Evolutionary conservation across 2,888 invertebrate genomes (phyloP).

Genomic region (Erebia epiphron): DNA sequence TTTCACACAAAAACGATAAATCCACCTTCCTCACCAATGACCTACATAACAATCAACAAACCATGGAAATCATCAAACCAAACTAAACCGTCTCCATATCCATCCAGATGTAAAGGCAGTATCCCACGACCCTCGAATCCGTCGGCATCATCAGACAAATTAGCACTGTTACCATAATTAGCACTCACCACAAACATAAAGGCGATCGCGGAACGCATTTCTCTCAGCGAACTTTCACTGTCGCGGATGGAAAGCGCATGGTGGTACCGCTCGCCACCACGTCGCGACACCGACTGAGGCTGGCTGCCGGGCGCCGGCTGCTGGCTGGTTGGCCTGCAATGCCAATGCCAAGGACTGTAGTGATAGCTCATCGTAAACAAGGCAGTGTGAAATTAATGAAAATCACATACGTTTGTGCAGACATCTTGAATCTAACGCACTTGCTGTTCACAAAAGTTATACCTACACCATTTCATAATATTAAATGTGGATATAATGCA

Average conservation of each 20-base stretch:
- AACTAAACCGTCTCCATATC: slow-evolving; percentile 24
- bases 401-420: not conserved
- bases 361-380: slow-evolving; percentile 3
- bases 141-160: slow-evolving; percentile 35
- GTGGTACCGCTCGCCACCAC: slow-evolving; percentile 64
- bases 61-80: not conserved
- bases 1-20: not conserved
- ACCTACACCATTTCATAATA: too few species aligned
- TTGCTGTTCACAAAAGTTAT: too few species aligned
- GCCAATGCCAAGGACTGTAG: slow-evolving; percentile 68
- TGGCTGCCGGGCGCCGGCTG: slow-evolving; percentile 23
- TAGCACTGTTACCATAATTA: slow-evolving; percentile 56
- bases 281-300: slow-evolving; percentile 63
- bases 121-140: slow-evolving; percentile 22
- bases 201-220: slow-evolving; percentile 78
- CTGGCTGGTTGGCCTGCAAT: slow-evolving; percentile 47
- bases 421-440: not conserved
- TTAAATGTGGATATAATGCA: too few species aligned
- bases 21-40: not conserved
- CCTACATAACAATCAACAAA: slow-evolving; percentile 8
- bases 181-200: slow-evolving; percentile 82
- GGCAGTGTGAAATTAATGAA: not conserved
- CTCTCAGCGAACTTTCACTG: slow-evolving; percentile 79
- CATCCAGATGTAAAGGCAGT: slow-evolving; percentile 17
- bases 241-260: slow-evolving; percentile 61